These are phyloP conservation scores for Ganaspis brasiliensis DNA, from an alignment of 2,888 invertebrate species.

Conservation along the genomic window DNA sequence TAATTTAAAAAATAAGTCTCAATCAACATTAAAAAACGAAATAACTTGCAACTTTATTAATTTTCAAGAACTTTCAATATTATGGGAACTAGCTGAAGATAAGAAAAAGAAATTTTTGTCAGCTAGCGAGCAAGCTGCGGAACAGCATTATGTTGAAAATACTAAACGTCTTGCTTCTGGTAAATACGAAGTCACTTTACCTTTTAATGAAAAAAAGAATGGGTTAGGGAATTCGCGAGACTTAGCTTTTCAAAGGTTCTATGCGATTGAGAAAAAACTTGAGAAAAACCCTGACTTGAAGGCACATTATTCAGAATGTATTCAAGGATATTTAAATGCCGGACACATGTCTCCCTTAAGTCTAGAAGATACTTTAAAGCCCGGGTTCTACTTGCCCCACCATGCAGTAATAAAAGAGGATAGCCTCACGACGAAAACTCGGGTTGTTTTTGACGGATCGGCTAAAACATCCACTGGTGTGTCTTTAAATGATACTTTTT, in stretches of 20 bases:
- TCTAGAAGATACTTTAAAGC: not conserved
- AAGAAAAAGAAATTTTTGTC: too few relatives aligned
- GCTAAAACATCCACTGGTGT: not conserved
- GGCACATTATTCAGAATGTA: not conserved
- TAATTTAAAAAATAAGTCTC: too few relatives aligned
- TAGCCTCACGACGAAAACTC: too few relatives aligned
- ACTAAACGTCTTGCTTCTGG: not conserved
- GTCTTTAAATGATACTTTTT: not conserved
- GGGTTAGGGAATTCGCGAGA: not conserved
- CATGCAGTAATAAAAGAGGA: too few relatives aligned
- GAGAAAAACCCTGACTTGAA: not conserved
- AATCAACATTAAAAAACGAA: not conserved
- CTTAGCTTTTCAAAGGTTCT: not conserved
- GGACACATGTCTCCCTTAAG: not conserved
- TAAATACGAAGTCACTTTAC: not conserved
- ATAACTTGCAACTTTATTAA: not conserved
- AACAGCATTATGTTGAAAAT: not conserved
- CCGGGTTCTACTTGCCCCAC: not conserved
- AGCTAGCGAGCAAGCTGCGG: not conserved
- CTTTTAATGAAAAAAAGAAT: not conserved
- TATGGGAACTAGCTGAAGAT: too few relatives aligned
- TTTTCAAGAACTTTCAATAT: not conserved
- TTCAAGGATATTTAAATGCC: not conserved
- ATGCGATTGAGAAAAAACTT: not conserved
- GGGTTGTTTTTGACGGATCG: too few relatives aligned